Base-by-base conservation (phyloP, 2,113 vertebrate species). In the Dryoscopus gambensis region DNA sequence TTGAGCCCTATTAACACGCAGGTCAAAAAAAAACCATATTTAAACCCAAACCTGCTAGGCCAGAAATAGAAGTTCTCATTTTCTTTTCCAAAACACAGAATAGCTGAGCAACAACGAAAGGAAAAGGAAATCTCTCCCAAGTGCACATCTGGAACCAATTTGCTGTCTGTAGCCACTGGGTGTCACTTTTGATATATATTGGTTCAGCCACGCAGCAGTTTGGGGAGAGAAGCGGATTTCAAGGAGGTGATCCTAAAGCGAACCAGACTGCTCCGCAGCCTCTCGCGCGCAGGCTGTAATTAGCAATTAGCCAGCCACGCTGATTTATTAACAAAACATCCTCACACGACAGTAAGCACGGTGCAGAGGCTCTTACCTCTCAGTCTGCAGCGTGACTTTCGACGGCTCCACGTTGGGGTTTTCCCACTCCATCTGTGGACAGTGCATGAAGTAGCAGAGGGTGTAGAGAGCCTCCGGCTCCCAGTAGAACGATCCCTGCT, bases 401-500 rank as follows among this genome's bases (percentile, higher is more conserved):
- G 99, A 99, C 1, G 99, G 99, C 82, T 99, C 99, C 86, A 99
- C 98, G 2, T 99, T 99, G 56, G 99, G 99, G 95, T 99, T 99
- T 94, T 99, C 99, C 99, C 99, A 99, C 94, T 99, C 99, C 98
- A 99, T 99, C 91, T 99, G 99, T 0, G 99, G 99, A 87, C 99
- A 99, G 98, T 99, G 99, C 99, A 99, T 99, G 98, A 99, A 99
- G 97, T 99, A 99, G 97, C 99, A 99, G 37, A 99, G 99, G 0
- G 99, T 99, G 94, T 99, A 99, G 69, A 99, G 98, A 15, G 99
- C 99, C 92, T 99, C 99, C 0, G 99, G 99, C 52, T 99, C 98
- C 99, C 99, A 99, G 97, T 99, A 99, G 37, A 99, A 98, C 0
- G 97, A 96, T 13, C 98, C 98, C 87, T 98, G 98, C 95, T 98